Evolutionary conservation across 2,797 vertebrate genomes (phyloP).

Genomic region (Eupleurogrammus muticus): DNA sequence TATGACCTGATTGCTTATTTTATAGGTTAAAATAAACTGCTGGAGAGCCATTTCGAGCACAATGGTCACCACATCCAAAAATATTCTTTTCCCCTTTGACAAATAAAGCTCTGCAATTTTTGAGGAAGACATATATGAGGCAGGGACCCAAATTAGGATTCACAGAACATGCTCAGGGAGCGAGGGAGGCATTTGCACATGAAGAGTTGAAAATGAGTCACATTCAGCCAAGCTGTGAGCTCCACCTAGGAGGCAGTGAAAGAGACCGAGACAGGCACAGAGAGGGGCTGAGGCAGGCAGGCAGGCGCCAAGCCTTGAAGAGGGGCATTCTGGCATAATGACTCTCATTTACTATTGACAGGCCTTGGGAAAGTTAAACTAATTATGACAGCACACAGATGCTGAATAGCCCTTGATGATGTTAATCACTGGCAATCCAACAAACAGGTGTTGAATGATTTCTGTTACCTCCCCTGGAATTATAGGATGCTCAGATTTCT

Average conservation of each 20-base stretch:
- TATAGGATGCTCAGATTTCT: slow-evolving; percentile 67
- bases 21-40: slow-evolving; percentile 55
- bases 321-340: slow-evolving; percentile 84
- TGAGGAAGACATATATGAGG: slow-evolving; percentile 66
- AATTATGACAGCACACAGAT: slow-evolving; percentile 86
- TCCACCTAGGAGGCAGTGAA: slow-evolving; percentile 82
- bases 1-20: slow-evolving; percentile 37
- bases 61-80: slow-evolving; percentile 55
- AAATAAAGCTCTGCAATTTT: slow-evolving; percentile 64
- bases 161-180: slow-evolving; percentile 72
- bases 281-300: slow-evolving; percentile 74
- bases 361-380: slow-evolving; percentile 85
- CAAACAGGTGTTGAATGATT: slow-evolving; percentile 86
- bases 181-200: slow-evolving; percentile 80
- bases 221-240: slow-evolving; percentile 82
- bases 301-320: slow-evolving; percentile 80
- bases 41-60: slow-evolving; percentile 42
- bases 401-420: slow-evolving; percentile 88
- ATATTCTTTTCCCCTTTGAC: slow-evolving; percentile 37
- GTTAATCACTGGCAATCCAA: slow-evolving; percentile 86
- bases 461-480: slow-evolving; percentile 80
- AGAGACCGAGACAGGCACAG: slow-evolving; percentile 75
- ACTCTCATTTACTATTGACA: slow-evolving; percentile 86
- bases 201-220: slow-evolving; percentile 81
- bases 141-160: slow-evolving; percentile 79